Conservation (phyloP, 2,888 invertebrate genomes). For the Clunio marinus region DNA sequence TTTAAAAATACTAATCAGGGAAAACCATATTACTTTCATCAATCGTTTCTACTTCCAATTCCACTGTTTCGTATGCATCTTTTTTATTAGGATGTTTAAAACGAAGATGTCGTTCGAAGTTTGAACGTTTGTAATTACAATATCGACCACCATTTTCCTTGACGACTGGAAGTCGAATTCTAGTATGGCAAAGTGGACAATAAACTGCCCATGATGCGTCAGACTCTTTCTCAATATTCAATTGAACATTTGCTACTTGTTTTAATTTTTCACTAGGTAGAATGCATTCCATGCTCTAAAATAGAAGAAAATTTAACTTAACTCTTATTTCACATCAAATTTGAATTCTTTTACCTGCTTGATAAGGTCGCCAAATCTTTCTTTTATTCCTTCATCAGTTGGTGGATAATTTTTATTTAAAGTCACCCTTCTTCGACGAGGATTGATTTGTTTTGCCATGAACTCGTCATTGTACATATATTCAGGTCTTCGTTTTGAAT, state of each 20-base stretch:
- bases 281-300: constrained; percentile 15
- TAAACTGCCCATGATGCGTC: neutral
- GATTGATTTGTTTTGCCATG: neutral
- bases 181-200: neutral
- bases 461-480: constrained; percentile 24
- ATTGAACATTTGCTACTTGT: neutral
- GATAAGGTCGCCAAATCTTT: neutral
- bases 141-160: neutral
- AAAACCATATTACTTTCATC: constrained; percentile 13
- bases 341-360: neutral
- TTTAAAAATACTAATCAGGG: too few relatives aligned
- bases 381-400: constrained; percentile 7
- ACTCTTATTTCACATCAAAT: neutral
- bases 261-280: neutral
- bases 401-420: neutral
- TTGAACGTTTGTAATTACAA: constrained; percentile 22
- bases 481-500: neutral
- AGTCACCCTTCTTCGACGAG: neutral
- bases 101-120: constrained; percentile 14
- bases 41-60: neutral
- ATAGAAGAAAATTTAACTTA: neutral
- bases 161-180: constrained; percentile 2
- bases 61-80: neutral
- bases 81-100: neutral
- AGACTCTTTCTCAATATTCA: neutral